A percentile compares a stretch with the other conserved stretches of the same genome.
Conservation (phyloP, 1,140 invertebrate species). For the Triops cancriformis region DNA sequence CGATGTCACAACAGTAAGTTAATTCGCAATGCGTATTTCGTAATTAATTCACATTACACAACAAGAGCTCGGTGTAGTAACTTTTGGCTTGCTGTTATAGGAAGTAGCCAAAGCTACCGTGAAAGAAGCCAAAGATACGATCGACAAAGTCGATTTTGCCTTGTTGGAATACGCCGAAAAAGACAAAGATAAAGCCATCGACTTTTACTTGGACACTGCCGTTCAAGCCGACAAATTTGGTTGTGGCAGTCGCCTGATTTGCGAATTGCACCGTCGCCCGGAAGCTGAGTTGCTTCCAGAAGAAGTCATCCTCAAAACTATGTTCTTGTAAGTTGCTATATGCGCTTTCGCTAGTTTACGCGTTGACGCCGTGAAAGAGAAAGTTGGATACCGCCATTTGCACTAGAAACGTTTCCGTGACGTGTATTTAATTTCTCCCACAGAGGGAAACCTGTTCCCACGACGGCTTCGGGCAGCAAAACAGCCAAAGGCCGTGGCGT, state of each 20-base stretch:
- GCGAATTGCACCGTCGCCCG: constrained; percentile 23
- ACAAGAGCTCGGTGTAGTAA: neutral
- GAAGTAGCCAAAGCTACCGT: neutral
- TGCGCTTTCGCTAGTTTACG: neutral
- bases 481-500: constrained; percentile 22
- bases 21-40: neutral
- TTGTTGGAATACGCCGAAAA: constrained; percentile 27
- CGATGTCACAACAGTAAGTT: neutral
- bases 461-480: constrained; percentile 21
- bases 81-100: neutral
- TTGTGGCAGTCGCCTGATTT: constrained; percentile 24
- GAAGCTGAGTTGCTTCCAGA: constrained; percentile 21
- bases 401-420: neutral
- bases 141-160: constrained; percentile 27
- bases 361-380: neutral
- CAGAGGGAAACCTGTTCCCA: constrained; percentile 24
- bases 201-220: constrained; percentile 24
- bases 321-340: constrained; percentile 25
- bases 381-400: neutral
- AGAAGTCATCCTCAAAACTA: constrained; percentile 22
- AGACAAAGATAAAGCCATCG: constrained; percentile 24
- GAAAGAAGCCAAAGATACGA: constrained; percentile 24
- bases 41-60: neutral
- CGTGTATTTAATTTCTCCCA: neutral
- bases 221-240: constrained; percentile 27